Evolutionary conservation across 2,797 vertebrate species (phyloP).

Genomic region (Enteromius treurensis): DNA sequence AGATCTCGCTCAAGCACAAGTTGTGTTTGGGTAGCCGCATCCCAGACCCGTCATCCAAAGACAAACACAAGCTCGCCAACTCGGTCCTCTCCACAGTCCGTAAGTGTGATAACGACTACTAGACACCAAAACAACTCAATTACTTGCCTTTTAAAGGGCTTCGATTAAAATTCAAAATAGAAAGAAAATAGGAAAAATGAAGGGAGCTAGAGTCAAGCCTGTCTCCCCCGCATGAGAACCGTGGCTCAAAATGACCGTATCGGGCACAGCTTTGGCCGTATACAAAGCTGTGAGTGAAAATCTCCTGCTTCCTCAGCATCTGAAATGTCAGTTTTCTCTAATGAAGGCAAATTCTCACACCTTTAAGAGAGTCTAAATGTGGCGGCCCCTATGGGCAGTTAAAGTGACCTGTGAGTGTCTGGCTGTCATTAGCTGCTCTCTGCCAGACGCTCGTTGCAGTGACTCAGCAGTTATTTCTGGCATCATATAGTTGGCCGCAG

Average conservation of each 20-base stretch:
- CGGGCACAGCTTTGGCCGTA: neutral
- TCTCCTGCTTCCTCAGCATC: neutral
- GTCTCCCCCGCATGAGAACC: neutral
- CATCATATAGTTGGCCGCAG: neutral
- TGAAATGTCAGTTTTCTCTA: conserved; percentile 11
- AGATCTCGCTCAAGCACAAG: conserved; percentile 83
- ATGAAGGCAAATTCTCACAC: conserved; percentile 18
- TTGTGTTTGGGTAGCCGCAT: conserved; percentile 72
- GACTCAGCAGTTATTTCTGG: conserved; percentile 24
- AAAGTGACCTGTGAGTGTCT: conserved; percentile 23
- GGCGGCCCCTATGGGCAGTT: neutral
- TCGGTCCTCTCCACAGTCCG: conserved; percentile 82
- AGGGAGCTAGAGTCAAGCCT: neutral
- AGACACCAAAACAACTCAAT: neutral
- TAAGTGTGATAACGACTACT: conserved; percentile 70
- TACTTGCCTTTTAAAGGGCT: neutral
- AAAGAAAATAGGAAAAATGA: neutral
- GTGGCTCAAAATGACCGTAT: neutral
- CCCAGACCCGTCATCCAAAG: conserved; percentile 77
- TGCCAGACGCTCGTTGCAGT: neutral
- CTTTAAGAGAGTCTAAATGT: conserved; percentile 18
- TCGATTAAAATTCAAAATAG: neutral
- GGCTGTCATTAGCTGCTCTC: conserved; percentile 2
- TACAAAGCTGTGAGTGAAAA: neutral
- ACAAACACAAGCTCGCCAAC: conserved; percentile 82